Percentiles rank a stretch among this genome's conserved stretches.
Conservation (phyloP, 2,797 vertebrate species). For the Otus scops region DNA sequence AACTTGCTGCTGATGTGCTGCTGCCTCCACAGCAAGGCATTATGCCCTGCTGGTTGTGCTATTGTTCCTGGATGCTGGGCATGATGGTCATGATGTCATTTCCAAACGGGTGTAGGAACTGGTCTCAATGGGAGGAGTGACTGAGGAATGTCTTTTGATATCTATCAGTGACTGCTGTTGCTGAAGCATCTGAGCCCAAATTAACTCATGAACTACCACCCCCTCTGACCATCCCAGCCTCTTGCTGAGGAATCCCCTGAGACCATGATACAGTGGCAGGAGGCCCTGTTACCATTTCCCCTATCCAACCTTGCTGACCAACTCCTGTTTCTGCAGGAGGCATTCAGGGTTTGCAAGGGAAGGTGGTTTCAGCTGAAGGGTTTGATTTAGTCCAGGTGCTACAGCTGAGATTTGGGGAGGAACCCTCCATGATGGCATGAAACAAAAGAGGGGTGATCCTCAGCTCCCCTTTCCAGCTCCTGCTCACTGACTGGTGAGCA, state of each 20-base stretch:
- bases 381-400: not conserved
- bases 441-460: not conserved
- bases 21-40: not conserved
- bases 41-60: not conserved
- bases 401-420: not conserved
- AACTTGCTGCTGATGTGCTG: not conserved
- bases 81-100: not conserved
- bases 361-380: not conserved
- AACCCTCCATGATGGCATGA: fast-evolving
- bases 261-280: not conserved
- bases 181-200: not conserved
- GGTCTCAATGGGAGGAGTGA: not conserved
- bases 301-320: not conserved
- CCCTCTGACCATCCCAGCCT: not conserved
- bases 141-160: not conserved
- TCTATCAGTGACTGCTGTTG: fast-evolving
- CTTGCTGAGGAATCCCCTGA: not conserved
- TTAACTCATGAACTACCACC: not conserved
- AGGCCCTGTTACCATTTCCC: not conserved
- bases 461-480: not conserved
- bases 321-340: not conserved
- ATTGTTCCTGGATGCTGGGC: fast-evolving
- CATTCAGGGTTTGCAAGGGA: not conserved
- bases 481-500: not conserved
- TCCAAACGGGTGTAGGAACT: not conserved